Conservation (phyloP, 2,797 vertebrate species). For the Pseudotriccus pelzelni region DNA sequence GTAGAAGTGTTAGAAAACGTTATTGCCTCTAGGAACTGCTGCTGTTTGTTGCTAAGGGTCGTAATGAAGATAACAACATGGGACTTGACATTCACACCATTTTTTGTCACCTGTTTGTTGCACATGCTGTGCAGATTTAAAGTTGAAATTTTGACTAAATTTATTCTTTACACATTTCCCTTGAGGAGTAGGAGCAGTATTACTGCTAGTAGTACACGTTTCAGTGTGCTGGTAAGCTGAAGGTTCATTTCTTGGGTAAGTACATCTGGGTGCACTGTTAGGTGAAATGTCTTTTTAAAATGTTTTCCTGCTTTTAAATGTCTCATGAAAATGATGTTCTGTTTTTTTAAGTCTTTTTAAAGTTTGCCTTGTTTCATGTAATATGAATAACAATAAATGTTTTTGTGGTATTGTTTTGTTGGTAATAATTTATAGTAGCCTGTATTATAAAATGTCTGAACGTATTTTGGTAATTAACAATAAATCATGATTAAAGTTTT, state of each 20-base stretch:
- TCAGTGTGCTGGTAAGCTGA: conserved; percentile 81
- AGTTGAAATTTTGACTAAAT: conserved; percentile 78
- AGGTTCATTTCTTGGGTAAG: conserved; percentile 81
- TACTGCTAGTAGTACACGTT: conserved; percentile 79
- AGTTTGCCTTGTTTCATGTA: conserved; percentile 63
- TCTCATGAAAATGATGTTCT: conserved; percentile 19
- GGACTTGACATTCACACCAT: conserved; percentile 54
- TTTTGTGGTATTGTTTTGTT: conserved; percentile 62
- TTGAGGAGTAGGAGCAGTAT: conserved; percentile 80
- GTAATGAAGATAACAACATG: conserved; percentile 40
- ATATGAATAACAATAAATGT: conserved; percentile 54
- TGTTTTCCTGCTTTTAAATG: conserved; percentile 49
- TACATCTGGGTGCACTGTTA: conserved; percentile 74
- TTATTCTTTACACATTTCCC: conserved; percentile 80
- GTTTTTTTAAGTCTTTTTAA: conserved; percentile 30
- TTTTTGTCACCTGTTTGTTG: conserved; percentile 74
- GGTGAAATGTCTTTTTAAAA: conserved; percentile 66
- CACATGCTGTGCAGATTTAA: conserved; percentile 71
- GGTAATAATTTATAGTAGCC: conserved; percentile 52
- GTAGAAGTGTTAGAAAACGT: not conserved
- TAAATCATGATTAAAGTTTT: conserved; percentile 54
- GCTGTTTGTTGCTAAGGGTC: conserved; percentile 42
- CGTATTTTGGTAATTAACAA: conserved; percentile 27
- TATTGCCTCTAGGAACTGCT: conserved; percentile 33
- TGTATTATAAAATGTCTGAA: conserved; percentile 17